Conservation (phyloP, 2,797 vertebrate species). For the Dromococcyx pavoninus region DNA sequence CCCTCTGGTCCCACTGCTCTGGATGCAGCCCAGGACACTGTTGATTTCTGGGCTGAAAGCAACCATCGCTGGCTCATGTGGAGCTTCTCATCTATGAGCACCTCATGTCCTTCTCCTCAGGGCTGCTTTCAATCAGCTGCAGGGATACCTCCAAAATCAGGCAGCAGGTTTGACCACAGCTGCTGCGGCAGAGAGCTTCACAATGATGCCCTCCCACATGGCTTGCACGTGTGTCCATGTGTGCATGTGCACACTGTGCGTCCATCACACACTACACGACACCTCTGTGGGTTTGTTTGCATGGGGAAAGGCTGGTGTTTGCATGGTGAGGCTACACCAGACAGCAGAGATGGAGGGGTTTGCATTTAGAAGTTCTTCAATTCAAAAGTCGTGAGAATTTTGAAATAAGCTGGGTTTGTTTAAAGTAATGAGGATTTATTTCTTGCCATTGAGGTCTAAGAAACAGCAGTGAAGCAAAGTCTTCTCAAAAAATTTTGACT, state of each 20-base stretch:
- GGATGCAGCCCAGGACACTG: too few relatives aligned
- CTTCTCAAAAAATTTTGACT: neutral
- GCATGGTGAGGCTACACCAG: rapidly evolving
- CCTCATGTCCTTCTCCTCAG: too few relatives aligned
- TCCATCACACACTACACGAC: rapidly evolving
- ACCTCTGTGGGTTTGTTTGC: rapidly evolving
- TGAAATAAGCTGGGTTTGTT: neutral
- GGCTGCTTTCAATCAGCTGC: neutral
- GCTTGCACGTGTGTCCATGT: rapidly evolving
- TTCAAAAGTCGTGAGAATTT: neutral
- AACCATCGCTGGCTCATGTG: too few relatives aligned
- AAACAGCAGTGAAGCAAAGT: neutral
- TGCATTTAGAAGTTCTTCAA: neutral
- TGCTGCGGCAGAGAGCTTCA: too few relatives aligned
- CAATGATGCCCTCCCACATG: too few relatives aligned
- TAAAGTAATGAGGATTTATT: neutral
- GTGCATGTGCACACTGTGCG: rapidly evolving
- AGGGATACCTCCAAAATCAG: neutral
- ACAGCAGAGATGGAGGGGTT: neutral
- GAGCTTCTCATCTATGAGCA: too few relatives aligned
- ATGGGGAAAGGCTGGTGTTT: neutral
- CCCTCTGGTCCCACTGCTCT: too few relatives aligned
- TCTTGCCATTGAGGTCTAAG: neutral
- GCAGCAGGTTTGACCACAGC: neutral
- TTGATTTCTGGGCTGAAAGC: too few relatives aligned